phyloP scores from a whole-genome alignment of 2,888 invertebrate genomes.

The Icerya purchasi region DNA sequence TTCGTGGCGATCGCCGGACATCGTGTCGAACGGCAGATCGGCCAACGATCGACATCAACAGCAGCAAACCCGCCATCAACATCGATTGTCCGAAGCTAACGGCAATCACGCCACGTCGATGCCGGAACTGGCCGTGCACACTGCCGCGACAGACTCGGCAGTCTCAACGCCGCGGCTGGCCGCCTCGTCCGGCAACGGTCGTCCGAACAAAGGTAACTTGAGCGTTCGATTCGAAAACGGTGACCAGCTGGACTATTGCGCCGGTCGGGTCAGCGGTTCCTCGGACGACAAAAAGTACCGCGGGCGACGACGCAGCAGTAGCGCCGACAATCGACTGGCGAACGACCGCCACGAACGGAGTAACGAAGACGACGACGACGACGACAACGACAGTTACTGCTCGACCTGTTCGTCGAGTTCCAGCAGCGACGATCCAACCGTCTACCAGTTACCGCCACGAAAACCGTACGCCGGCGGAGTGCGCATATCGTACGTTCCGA shows the following conservation, averaged over 20 bases:
- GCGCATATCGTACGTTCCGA: conserved; percentile 77
- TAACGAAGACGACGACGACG: conserved; percentile 25
- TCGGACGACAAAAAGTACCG: conserved; percentile 3
- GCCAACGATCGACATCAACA: not conserved
- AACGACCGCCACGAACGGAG: conserved; percentile 5
- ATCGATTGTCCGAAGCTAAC: not conserved
- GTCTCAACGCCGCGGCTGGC: not conserved
- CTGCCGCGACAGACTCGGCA: not conserved
- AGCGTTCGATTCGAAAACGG: conserved; percentile 33
- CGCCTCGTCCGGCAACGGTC: conserved; percentile 24
- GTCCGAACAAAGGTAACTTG: conserved; percentile 24
- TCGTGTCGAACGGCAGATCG: not conserved
- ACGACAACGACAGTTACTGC: conserved; percentile 58
- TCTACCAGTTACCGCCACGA: conserved; percentile 63
- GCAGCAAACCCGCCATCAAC: not conserved
- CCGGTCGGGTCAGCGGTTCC: conserved; percentile 1
- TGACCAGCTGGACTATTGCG: not conserved
- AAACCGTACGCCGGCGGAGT: conserved; percentile 73
- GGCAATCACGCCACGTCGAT: too few relatives aligned
- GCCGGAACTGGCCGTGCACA: not conserved
- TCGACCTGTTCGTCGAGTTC: conserved; percentile 60
- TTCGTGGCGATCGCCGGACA: conserved; percentile 27
- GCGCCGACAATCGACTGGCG: not conserved
- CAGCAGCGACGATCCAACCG: conserved; percentile 61
- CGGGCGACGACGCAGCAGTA: not conserved